phyloP scores from a whole-genome alignment of 2,888 invertebrate species.

The Drosophila seclusa region DNA sequence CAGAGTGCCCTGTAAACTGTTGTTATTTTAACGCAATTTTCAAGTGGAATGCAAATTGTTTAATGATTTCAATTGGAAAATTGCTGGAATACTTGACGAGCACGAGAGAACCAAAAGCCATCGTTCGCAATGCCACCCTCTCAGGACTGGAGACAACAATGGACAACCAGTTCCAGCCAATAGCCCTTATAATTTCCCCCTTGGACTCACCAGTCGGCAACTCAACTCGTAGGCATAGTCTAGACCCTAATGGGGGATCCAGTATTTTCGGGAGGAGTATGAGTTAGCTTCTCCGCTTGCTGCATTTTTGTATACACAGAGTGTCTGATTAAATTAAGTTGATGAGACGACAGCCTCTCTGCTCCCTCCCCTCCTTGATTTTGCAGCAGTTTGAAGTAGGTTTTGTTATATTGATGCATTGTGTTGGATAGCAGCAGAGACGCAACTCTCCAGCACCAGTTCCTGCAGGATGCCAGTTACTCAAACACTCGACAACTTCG shows the following conservation, averaged over 20 bases:
- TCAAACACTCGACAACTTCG: slow-evolving; percentile 72
- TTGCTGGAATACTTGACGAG: slow-evolving; percentile 81
- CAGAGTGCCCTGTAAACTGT: slow-evolving; percentile 66
- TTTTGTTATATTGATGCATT: slow-evolving; percentile 79
- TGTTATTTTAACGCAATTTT: slow-evolving; percentile 83
- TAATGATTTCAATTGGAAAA: slow-evolving; percentile 84
- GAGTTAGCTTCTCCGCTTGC: slow-evolving; percentile 47
- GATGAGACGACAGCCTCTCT: slow-evolving; percentile 61
- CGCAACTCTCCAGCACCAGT: slow-evolving; percentile 34
- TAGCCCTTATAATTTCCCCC: slow-evolving; percentile 2
- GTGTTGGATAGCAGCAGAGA: slow-evolving; percentile 54
- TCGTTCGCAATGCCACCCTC: slow-evolving; percentile 1
- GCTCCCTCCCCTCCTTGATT: not conserved
- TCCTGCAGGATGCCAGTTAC: slow-evolving; percentile 57
- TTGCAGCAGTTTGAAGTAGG: slow-evolving; percentile 61
- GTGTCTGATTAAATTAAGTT: slow-evolving; percentile 83
- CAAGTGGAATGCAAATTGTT: slow-evolving; percentile 84
- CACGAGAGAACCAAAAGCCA: slow-evolving; percentile 48
- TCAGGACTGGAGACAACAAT: slow-evolving; percentile 3
- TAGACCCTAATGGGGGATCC: slow-evolving; percentile 35
- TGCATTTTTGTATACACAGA: slow-evolving; percentile 78
- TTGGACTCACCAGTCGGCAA: slow-evolving; percentile 7
- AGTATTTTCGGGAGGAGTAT: slow-evolving; percentile 6
- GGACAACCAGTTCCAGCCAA: slow-evolving; percentile 20
- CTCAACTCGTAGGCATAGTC: slow-evolving; percentile 66